These are phyloP conservation scores for Sepiola atlantica DNA, from an alignment of 2,888 invertebrate species.

Conservation along the genomic window DNA sequence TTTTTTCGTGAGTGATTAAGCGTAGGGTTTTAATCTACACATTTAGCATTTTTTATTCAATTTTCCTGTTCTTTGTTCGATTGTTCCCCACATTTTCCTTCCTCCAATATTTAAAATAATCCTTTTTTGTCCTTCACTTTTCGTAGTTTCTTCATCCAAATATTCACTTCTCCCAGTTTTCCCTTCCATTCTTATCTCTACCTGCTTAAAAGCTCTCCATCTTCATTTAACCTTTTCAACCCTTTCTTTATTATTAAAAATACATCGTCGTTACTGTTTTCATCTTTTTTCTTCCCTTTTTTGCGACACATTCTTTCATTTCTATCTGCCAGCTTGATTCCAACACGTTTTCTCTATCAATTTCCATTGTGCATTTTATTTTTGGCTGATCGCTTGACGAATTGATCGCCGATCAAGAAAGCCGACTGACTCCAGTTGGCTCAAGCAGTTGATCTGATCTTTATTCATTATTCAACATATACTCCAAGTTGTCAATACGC, in stretches of 20 bases:
- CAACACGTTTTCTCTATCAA: background rate
- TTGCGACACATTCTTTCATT: background rate
- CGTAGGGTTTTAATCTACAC: no score
- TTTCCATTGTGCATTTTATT: background rate
- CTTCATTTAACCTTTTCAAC: no score
- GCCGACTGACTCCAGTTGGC: background rate
- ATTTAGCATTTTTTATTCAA: no score
- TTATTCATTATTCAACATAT: constrained; percentile 32
- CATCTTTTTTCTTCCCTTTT: no score
- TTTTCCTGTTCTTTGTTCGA: no score
- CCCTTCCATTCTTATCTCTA: background rate
- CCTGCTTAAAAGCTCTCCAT: no score
- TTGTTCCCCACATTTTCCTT: no score
- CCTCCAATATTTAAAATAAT: background rate
- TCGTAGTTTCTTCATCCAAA: background rate
- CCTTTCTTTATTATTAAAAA: no score
- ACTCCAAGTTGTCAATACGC: background rate
- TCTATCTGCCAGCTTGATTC: background rate
- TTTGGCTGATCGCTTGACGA: background rate
- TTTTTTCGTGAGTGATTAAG: no score
- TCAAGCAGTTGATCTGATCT: background rate
- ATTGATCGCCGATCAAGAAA: background rate
- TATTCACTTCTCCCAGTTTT: background rate
- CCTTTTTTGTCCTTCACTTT: background rate
- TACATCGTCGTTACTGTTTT: no score